Conservation (phyloP, 1,140 invertebrate species). For the Apolygus lucorum region DNA sequence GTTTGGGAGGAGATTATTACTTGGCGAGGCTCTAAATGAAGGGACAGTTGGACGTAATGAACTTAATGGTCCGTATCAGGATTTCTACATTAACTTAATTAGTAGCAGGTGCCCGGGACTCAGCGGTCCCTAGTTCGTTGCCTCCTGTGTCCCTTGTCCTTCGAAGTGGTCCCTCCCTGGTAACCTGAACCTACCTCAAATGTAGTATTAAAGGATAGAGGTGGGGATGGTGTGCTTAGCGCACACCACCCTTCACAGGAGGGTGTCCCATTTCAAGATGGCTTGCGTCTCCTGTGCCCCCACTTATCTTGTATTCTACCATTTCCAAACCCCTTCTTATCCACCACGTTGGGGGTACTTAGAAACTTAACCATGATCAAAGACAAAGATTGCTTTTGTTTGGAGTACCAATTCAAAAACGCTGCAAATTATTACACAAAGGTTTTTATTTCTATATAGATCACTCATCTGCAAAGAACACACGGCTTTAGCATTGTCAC, state of each 20-base stretch:
- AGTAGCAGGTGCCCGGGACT: neutral
- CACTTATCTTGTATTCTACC: neutral
- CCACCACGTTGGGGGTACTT: neutral
- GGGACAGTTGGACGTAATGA: constrained; percentile 9
- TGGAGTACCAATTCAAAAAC: constrained; percentile 5
- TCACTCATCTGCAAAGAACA: too few species aligned
- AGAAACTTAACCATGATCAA: constrained; percentile 6
- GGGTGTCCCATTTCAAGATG: constrained; percentile 16
- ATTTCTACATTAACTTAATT: constrained; percentile 12
- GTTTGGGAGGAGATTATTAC: neutral
- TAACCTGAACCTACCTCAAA: constrained; percentile 15
- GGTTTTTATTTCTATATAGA: too few species aligned
- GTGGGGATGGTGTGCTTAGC: neutral
- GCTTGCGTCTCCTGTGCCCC: neutral
- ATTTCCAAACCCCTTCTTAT: too few species aligned
- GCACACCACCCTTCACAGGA: neutral
- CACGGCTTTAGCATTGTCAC: too few species aligned
- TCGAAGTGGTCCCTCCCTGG: neutral
- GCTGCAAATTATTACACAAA: too few species aligned
- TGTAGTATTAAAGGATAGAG: neutral
- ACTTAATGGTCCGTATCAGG: constrained; percentile 5
- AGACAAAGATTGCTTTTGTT: constrained; percentile 15
- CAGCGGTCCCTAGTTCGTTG: neutral
- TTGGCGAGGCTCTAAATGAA: neutral
- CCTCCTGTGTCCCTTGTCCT: too few species aligned